phyloP scores from a whole-genome alignment of 2,797 vertebrate genomes.

The Echiichthys vipera region DNA sequence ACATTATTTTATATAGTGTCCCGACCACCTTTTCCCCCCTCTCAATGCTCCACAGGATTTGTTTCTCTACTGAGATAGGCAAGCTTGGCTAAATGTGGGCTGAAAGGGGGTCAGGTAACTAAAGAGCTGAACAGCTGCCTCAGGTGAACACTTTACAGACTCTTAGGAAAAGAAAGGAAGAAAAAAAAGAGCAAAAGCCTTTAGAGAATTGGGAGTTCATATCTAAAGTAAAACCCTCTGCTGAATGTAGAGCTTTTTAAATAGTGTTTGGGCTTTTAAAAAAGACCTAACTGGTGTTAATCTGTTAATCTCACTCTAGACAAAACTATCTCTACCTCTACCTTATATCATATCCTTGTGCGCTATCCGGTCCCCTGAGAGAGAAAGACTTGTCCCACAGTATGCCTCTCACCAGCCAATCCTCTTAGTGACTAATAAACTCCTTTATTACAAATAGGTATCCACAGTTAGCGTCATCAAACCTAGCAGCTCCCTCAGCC shows the following conservation, averaged over 20 bases:
- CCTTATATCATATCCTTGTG: conserved; percentile 51
- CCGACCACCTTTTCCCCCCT: neutral
- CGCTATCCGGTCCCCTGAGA: conserved; percentile 45
- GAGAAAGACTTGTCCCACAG: conserved; percentile 53
- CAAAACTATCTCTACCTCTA: conserved; percentile 50
- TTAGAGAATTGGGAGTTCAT: conserved; percentile 43
- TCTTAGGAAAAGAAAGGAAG: neutral
- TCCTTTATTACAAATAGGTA: conserved; percentile 67
- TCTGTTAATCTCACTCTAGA: conserved; percentile 72
- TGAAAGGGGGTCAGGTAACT: conserved; percentile 55
- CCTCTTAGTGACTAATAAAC: conserved; percentile 76
- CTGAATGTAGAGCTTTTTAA: conserved; percentile 37
- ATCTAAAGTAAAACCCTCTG: conserved; percentile 37
- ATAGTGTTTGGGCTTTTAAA: conserved; percentile 44
- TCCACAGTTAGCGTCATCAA: conserved; percentile 48
- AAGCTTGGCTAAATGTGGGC: conserved; percentile 52
- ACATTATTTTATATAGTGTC: conserved; percentile 48
- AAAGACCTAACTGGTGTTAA: conserved; percentile 53
- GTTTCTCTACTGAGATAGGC: conserved; percentile 42
- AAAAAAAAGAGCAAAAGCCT: conserved; percentile 16
- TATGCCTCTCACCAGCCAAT: conserved; percentile 74
- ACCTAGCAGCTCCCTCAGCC: conserved; percentile 34
- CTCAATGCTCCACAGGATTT: conserved; percentile 45
- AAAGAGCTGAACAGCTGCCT: conserved; percentile 47
- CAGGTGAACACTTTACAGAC: conserved; percentile 47